Conservation (phyloP, 1,140 invertebrate genomes). For the Calephelis virginiensis region DNA sequence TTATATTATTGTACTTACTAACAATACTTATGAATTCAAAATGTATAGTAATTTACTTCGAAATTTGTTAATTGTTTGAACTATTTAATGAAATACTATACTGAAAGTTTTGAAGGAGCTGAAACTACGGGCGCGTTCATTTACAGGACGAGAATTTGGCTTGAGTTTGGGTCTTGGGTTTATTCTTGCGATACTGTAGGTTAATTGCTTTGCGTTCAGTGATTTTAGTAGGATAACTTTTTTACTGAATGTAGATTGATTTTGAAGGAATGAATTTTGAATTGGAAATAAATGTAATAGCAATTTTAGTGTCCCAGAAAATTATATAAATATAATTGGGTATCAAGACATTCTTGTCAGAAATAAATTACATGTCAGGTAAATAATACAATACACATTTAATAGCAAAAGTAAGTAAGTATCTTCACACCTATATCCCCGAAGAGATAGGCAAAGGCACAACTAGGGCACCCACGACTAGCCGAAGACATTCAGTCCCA, state of each 20-base stretch:
- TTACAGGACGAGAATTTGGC: neutral
- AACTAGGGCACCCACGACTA: too few relatives aligned
- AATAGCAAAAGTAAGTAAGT: too few relatives aligned
- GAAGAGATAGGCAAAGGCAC: too few relatives aligned
- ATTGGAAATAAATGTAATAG: neutral
- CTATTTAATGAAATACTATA: conserved; percentile 12
- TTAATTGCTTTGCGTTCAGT: neutral
- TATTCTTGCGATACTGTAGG: neutral
- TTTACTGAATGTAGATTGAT: neutral
- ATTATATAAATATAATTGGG: too few relatives aligned
- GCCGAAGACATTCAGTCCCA: too few relatives aligned
- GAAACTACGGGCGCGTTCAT: neutral
- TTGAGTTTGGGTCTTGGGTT: neutral
- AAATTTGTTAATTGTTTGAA: neutral
- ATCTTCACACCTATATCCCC: too few relatives aligned
- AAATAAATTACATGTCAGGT: too few relatives aligned
- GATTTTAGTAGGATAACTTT: neutral
- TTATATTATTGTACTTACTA: neutral
- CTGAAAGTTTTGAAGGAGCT: conserved; percentile 3
- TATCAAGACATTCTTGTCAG: too few relatives aligned
- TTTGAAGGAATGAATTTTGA: neutral
- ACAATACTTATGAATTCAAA: conserved; percentile 2
- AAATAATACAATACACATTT: too few relatives aligned
- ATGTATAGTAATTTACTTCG: neutral
- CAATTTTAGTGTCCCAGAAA: too few relatives aligned